A percentile compares a stretch with the other conserved stretches of the same genome.
Evolutionary conservation across 2,888 invertebrate species (phyloP).

Genomic region (Notocelia uddmanniana): DNA sequence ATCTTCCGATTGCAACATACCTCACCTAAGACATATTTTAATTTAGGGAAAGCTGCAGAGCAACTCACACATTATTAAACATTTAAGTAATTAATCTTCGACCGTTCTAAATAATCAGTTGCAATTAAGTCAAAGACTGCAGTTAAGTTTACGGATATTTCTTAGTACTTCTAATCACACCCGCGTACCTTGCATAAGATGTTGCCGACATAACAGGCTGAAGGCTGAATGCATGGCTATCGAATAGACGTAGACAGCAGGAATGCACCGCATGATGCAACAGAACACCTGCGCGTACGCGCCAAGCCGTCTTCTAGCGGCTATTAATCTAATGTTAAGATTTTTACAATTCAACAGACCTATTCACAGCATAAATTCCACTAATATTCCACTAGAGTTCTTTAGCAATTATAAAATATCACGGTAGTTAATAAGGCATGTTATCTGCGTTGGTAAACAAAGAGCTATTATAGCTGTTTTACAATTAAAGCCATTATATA

Average conservation of each 20-base stretch:
- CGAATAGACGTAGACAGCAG: constrained; percentile 36
- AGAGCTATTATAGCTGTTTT: constrained; percentile 45
- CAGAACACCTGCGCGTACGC: constrained; percentile 57
- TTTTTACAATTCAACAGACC: constrained; percentile 58
- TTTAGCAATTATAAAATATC: constrained; percentile 39
- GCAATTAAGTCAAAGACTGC: constrained; percentile 32
- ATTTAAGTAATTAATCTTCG: constrained; percentile 21
- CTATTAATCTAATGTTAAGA: constrained; percentile 72
- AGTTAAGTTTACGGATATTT: constrained; percentile 41
- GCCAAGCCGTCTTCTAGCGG: constrained; percentile 75
- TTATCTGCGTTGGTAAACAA: constrained; percentile 40
- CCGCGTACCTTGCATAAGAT: constrained; percentile 30
- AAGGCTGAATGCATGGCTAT: constrained; percentile 41
- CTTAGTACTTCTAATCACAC: constrained; percentile 43
- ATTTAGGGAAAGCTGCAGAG: constrained; percentile 3
- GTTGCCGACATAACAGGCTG: constrained; percentile 41
- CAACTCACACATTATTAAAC: constrained; percentile 25
- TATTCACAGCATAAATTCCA: constrained; percentile 44
- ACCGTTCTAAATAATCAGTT: constrained; percentile 32
- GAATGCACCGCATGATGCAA: constrained; percentile 63
- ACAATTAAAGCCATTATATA: constrained; percentile 45
- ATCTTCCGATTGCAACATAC: neutral
- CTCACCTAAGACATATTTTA: constrained; percentile 1
- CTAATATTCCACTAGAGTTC: constrained; percentile 9
- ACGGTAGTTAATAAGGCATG: constrained; percentile 38